Evolutionary conservation across 2,797 vertebrate species (phyloP), one percentile per base, ranked within the genome.

Genomic region (Phoebastria nigripes): DNA sequence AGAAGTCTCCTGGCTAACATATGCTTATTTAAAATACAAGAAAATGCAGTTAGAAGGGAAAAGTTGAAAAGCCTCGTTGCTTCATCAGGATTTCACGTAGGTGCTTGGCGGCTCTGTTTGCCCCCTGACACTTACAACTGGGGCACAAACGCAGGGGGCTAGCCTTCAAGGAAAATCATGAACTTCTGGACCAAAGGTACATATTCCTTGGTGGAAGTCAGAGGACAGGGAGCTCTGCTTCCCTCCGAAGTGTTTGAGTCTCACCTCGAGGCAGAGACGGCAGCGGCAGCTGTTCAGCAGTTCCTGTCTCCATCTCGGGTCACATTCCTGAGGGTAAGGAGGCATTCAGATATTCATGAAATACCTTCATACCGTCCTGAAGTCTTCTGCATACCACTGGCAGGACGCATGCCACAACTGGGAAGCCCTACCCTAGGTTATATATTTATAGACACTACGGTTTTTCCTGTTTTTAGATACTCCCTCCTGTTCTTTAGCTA

Each of bases 1-100:
- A 94, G 77, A 89, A 93, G 76, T 96, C 83, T 90, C 83, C 84
- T 69, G 84, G 42, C 58, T 92, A 89, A 76, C 93, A 96, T 91
- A 96, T 87, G 89, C 67, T 95, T 95, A 69, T 82, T 91, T 85
- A 82, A 93, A 96, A 91, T 55, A 93, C 2, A 90, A 79, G 66
- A 92, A 93, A 87, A 87, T 62, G 74, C 58, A 77, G 54, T 63
- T 83, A 81, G 39, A 89, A 87, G 24, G 74, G 58, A 62, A 89
- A 82, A 62, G 16, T 37, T 78, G 33, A 58, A 72, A 87, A 93
- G 67, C 66, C 7, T 72, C 4, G 2, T 35, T 37, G 25, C 49
- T 71, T 49, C 49, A 8, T 54, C 9, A n/a, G 44, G 49, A 71
- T 87, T 88, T 81, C 70, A 72, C 13, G 11, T 2, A 49, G 24